Conservation (phyloP, 37 sponge, comb jelly and placozoan species). For the Crambe crambe region DNA sequence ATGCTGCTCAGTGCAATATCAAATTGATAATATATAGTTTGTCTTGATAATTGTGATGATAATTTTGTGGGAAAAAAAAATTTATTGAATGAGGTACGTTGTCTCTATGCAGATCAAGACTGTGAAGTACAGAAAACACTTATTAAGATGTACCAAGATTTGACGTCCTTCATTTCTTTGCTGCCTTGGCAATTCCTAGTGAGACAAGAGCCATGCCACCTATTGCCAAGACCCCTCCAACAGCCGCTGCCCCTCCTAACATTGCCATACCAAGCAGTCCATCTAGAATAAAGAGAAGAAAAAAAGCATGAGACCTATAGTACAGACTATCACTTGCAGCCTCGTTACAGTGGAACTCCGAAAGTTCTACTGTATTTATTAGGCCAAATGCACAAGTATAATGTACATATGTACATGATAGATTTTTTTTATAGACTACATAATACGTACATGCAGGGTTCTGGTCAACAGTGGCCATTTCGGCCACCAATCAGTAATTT, state of each 20-base stretch:
- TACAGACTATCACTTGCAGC: background rate
- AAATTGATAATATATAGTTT: no score
- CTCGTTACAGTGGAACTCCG: no score
- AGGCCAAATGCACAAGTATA: background rate
- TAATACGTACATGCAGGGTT: no score
- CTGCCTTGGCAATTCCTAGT: conserved; percentile 38
- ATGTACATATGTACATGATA: background rate
- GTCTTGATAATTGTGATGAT: no score
- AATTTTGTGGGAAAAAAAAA: no score
- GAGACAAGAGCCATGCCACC: conserved; percentile 48
- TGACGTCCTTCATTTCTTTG: conserved; percentile 1
- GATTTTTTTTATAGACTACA: background rate
- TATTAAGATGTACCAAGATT: background rate
- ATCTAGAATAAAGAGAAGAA: conserved; percentile 42
- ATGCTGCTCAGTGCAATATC: no score
- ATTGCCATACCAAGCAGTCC: conserved; percentile 70
- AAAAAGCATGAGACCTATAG: background rate
- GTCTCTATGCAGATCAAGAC: no score
- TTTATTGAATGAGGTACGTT: no score
- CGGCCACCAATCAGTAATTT: no score
- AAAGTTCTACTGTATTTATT: background rate
- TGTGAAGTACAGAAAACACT: no score
- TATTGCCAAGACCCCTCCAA: conserved; percentile 57
- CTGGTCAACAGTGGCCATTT: no score
- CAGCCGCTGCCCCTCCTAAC: conserved; percentile 73